Evolutionary conservation across 2,888 invertebrate species (phyloP).

Genomic region (Ceraclea dissimilis): DNA sequence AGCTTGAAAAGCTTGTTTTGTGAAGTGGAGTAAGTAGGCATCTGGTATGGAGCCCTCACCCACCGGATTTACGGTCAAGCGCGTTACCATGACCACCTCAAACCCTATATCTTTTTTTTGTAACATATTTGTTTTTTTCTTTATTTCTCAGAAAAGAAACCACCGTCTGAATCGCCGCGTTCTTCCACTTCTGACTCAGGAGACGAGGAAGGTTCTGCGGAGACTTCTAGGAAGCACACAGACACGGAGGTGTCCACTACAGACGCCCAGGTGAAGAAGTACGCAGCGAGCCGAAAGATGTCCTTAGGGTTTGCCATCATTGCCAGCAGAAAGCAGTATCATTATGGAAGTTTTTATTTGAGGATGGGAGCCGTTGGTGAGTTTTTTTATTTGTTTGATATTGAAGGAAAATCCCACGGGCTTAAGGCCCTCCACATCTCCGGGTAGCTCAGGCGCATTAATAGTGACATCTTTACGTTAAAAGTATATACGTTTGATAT

Average conservation of each 20-base stretch:
- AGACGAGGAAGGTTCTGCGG: slow-evolving; percentile 44
- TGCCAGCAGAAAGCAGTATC: slow-evolving; percentile 54
- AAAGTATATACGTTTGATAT: too few relatives aligned
- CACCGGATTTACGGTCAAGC: too few relatives aligned
- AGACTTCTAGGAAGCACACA: slow-evolving; percentile 32
- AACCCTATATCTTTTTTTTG: too few relatives aligned
- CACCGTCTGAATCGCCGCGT: slow-evolving; percentile 43
- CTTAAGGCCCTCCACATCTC: too few relatives aligned
- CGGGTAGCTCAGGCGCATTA: too few relatives aligned
- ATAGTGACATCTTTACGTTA: too few relatives aligned
- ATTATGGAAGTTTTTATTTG: slow-evolving; percentile 88
- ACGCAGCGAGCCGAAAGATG: slow-evolving; percentile 42
- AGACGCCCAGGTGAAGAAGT: slow-evolving; percentile 35
- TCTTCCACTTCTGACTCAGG: slow-evolving; percentile 54
- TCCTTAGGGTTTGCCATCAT: slow-evolving; percentile 46
- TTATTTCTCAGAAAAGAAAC: slow-evolving; percentile 12
- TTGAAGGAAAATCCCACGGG: too few relatives aligned
- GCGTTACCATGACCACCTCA: too few relatives aligned
- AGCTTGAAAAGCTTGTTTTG: too few relatives aligned
- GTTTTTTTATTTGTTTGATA: slow-evolving; percentile 31
- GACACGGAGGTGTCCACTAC: slow-evolving; percentile 28
- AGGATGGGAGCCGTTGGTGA: slow-evolving; percentile 88
- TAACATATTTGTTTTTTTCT: background rate
- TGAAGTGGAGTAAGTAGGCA: too few relatives aligned
- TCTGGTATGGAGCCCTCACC: too few relatives aligned